These are phyloP conservation scores for Epinephelus lanceolatus DNA, from an alignment of 2,113 vertebrate species.

Conservation along the genomic window DNA sequence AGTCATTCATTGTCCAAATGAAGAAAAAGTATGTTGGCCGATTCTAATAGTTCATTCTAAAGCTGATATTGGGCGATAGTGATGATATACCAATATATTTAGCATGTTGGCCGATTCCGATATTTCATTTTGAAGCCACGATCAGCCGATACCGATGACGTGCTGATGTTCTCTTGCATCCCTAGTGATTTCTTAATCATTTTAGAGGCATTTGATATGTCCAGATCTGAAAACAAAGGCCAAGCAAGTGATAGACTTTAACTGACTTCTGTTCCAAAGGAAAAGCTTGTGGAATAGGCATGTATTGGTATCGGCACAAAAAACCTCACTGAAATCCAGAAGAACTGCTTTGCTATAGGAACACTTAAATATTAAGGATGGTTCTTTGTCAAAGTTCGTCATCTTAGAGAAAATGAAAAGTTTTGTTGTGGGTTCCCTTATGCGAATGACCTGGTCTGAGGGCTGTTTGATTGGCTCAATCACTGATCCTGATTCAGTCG, in stretches of 20 bases:
- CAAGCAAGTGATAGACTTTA: background rate
- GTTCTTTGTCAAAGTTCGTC: background rate
- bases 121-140: no score
- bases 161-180: no score
- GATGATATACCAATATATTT: no score
- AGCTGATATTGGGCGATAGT: no score
- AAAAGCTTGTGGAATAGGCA: background rate
- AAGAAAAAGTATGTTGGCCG: no score
- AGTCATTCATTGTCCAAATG: no score
- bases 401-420: background rate
- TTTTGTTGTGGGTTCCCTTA: background rate
- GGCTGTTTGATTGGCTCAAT: conserved; percentile 20
- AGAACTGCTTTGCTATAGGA: background rate
- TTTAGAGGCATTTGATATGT: background rate
- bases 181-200: background rate
- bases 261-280: background rate
- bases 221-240: background rate
- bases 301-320: background rate
- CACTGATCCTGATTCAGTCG: conserved; percentile 46
- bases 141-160: no score
- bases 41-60: no score
- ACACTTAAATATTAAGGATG: background rate
- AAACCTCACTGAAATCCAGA: background rate
- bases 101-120: no score
- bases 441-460: conserved; percentile 24